Conservation (phyloP, 2,797 vertebrate species). For the Cryptoprocta ferox region DNA sequence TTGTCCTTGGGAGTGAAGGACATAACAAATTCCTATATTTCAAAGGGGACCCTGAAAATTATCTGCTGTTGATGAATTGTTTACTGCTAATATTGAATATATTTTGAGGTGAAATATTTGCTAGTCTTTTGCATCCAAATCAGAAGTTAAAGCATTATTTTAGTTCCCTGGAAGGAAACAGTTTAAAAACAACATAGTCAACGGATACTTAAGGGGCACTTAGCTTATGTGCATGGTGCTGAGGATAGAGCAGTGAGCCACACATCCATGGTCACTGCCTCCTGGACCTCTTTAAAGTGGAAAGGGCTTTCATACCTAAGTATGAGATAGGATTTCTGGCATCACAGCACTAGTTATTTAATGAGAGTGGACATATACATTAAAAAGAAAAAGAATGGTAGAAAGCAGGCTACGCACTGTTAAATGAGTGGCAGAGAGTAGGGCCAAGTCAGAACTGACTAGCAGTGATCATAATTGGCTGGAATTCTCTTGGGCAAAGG, state of each 20-base stretch:
- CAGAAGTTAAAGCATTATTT: background rate
- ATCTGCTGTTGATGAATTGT: background rate
- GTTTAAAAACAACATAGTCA: background rate
- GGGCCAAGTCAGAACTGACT: background rate
- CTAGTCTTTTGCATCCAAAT: background rate
- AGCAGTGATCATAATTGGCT: accelerated
- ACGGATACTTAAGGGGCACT: background rate
- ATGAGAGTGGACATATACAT: background rate
- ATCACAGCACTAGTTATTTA: background rate
- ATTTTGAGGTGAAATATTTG: background rate
- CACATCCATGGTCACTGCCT: background rate
- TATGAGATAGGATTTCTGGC: background rate
- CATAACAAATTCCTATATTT: background rate
- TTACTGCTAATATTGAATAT: background rate
- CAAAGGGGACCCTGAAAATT: background rate
- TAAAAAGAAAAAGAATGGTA: background rate
- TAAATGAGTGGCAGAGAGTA: background rate
- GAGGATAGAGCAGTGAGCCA: background rate
- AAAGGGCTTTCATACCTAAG: background rate
- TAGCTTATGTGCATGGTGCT: background rate
- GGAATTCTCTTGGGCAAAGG: background rate
- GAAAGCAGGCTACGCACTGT: too few species aligned
- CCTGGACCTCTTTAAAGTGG: background rate
- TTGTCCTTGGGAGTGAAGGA: background rate
- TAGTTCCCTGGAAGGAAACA: background rate